Base-by-base conservation (phyloP, 1,140 invertebrate species). In the Dufourea novaeangliae region DNA sequence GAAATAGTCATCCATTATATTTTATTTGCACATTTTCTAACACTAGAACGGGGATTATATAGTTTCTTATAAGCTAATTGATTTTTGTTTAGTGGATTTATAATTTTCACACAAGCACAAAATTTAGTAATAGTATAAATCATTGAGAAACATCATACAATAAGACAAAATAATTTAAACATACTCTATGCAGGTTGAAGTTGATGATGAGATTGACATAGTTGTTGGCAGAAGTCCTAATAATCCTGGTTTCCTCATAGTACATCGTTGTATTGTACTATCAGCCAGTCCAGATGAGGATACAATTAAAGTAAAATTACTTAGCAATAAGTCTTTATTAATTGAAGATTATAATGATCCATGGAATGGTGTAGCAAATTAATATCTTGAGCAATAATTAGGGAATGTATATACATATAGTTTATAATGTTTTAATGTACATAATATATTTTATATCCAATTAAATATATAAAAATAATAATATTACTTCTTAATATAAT, bases 171-270 rank as follows among this genome's bases (percentile, higher is more conserved):
- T 61, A 54, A 61, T 61, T 52, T 69, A 39, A 75, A 63, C 74
- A 52, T 78, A 50, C 67, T 54, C 71, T 72, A 14, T 88, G 87
- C 80, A 94, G 94, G 85, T 94, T 3, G 79, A 88, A 39, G 56
- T 93, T 81, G 94, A 93, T 25, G 95, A 95, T 92, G 95, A 95
- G 93, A 90, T 96, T 73, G 95, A 96, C 91, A 74, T 95, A 0
- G 92, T 96, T 69, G 93, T 93, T 87, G 92, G 93, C 66, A 81
- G 90, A 14, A 95, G 93, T 89, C 84, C 91, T 7, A 92, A 93
- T 34, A 96, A 96, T 90, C 90, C 94, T 6, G 89, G 94, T 17
- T 94, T 95, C 81, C 87, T 96, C 7, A 91, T 93, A 86, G 92
- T 96, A 12, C 89, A 93, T n/a, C 90, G 95, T 83, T 89, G 95